Evolutionary conservation across 2,797 vertebrate species (phyloP).

Genomic region (Alauda arvensis): DNA sequence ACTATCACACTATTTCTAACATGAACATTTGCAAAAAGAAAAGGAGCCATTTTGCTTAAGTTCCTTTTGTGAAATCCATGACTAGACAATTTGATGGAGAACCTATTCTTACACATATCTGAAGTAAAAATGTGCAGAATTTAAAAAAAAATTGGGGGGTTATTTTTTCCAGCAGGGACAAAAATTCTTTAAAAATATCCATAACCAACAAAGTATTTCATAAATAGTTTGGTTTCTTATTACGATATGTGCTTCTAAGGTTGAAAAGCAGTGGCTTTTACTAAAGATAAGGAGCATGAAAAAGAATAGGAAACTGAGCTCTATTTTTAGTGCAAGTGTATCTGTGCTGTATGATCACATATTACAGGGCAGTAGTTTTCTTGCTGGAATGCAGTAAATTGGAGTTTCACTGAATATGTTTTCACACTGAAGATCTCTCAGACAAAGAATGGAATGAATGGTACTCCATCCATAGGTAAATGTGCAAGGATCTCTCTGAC

Average conservation of each 20-base stretch:
- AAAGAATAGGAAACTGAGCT: not conserved
- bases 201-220: not conserved
- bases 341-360: not conserved
- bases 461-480: not conserved
- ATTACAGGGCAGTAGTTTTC: not conserved
- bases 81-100: not conserved
- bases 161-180: not conserved
- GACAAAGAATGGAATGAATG: not conserved
- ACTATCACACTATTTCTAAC: not conserved
- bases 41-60: not conserved
- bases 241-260: not conserved
- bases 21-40: not conserved
- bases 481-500: not conserved
- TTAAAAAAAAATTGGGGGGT: rapidly evolving
- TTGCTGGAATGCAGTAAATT: not conserved
- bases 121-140: not conserved
- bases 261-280: not conserved
- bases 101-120: not conserved
- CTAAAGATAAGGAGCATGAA: not conserved
- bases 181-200: not conserved
- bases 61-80: not conserved
- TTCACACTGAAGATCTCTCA: not conserved
- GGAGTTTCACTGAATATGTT: not conserved
- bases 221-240: not conserved
- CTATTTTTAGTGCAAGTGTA: not conserved